phyloP scores from a whole-genome alignment of 1,140 invertebrate species.

The Aplysia californica region DNA sequence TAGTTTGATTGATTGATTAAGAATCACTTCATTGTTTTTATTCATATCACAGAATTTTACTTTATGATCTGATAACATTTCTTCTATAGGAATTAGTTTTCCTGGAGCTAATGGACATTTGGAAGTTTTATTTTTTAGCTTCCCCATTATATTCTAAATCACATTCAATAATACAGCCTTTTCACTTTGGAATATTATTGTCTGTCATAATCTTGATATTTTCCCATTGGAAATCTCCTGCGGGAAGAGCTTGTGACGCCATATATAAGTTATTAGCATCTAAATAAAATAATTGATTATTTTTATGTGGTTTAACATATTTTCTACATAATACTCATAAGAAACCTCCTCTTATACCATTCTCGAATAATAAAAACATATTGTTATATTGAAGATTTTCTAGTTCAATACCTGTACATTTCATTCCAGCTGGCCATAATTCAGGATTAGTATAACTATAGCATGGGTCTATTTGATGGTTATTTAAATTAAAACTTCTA shows the following conservation, averaged over 20 bases:
- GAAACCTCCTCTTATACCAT: constrained; percentile 20
- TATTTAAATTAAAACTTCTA: constrained; percentile 37
- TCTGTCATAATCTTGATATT: constrained; percentile 27
- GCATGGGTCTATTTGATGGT: constrained; percentile 45
- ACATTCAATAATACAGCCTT: constrained; percentile 70
- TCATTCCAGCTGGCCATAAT: constrained; percentile 48
- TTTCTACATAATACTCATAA: constrained; percentile 30
- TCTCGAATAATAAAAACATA: constrained; percentile 23
- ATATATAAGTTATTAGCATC: constrained; percentile 52
- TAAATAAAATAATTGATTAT: constrained; percentile 24
- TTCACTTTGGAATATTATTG: constrained; percentile 49
- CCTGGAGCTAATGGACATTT: constrained; percentile 70
- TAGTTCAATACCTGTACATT: constrained; percentile 40
- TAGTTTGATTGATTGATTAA: no score
- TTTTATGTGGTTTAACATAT: constrained; percentile 24
- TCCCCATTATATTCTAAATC: constrained; percentile 58
- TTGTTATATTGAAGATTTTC: constrained; percentile 36
- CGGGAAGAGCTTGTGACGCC: constrained; percentile 38
- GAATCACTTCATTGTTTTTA: no score
- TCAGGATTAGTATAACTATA: constrained; percentile 48
- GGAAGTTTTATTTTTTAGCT: constrained; percentile 69
- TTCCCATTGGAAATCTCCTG: constrained; percentile 39
- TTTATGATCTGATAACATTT: no score
- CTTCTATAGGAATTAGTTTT: no score
- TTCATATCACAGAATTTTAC: no score